Evolutionary conservation across 2,113 vertebrate genomes (phyloP), one percentile per base, ranked within the genome.

Genomic region (Lampris megalopsis): DNA sequence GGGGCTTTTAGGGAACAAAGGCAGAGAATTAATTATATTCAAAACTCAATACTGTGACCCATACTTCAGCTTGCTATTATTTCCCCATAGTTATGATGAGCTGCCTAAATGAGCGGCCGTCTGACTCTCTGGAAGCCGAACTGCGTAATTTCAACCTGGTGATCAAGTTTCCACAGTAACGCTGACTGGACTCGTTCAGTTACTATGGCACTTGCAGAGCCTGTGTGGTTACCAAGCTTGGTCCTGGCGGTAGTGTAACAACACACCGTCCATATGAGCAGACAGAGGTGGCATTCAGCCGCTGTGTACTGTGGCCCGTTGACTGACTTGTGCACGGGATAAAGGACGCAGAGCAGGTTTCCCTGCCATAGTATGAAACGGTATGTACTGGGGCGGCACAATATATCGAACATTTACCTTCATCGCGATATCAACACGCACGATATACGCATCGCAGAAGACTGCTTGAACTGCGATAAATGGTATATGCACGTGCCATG

Each of bases 111-210:
- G 50, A 74, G 68, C 60, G 79, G 61, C 79, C 83, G 74, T 83
- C 63, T 75, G 75, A 54, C 53, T 66, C 63, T 56, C 64, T 69
- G 47, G 54, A 71, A 50, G 62, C 58, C 68, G 75, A 50, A 71
- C 35, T 11, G 54, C 62, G 45, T 72, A 65, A 82, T 74, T 57
- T 60, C 54, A 79, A 42, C 50, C 3, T 53, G 13, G 1, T 53
- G 75, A 77, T 91, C 82, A 80, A 68, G 81, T 86, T 86, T 75
- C 79, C 56, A 53, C 35, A 61, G 45, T 40, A 9, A 41, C 6
- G 5, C 24, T 41, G 40, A 75, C 56, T 63, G 70, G 79, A 83
- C 7, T 5, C 38, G 36, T 52, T 75, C 0, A 43, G 81, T 80
- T 83, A 78, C 79, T 52, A 57, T 75, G 68, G 68, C 24, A 43